Evolutionary conservation across 2,113 vertebrate genomes (phyloP).

Genomic region (Epinephelus lanceolatus): DNA sequence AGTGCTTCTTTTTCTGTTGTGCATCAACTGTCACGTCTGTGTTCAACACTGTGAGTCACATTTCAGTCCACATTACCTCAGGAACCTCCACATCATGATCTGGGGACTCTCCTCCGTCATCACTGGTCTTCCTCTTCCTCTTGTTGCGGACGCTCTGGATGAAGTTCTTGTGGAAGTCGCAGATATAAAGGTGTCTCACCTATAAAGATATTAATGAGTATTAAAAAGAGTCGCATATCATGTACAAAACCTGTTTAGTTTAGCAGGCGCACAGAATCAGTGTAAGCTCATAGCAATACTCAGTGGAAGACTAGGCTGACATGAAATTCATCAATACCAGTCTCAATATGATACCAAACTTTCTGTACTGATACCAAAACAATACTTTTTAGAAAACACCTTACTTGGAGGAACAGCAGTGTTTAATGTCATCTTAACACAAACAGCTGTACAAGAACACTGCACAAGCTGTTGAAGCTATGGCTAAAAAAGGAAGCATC

Average conservation of each 20-base stretch:
- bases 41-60: background rate
- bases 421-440: too few species aligned
- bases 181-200: conserved; percentile 98
- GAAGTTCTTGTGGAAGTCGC: conserved; percentile 99
- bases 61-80: conserved; percentile 85
- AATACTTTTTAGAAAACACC: background rate
- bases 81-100: conserved; percentile 96
- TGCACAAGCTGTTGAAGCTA: background rate
- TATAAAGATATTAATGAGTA: conserved; percentile 40
- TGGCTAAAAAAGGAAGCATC: background rate
- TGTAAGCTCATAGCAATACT: background rate
- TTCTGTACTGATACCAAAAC: background rate
- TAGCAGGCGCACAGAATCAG: too few species aligned
- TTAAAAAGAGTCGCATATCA: background rate
- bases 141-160: conserved; percentile 99
- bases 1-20: background rate
- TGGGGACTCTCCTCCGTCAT: conserved; percentile 97
- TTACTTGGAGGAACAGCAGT: background rate
- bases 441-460: background rate
- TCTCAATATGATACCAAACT: too few species aligned
- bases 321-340: too few species aligned
- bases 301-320: background rate
- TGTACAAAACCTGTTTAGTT: background rate
- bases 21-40: background rate
- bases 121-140: conserved; percentile 98